These are phyloP conservation scores for Proteles cristata DNA, from an alignment of 2,113 vertebrate genomes.

Conservation along the genomic window DNA sequence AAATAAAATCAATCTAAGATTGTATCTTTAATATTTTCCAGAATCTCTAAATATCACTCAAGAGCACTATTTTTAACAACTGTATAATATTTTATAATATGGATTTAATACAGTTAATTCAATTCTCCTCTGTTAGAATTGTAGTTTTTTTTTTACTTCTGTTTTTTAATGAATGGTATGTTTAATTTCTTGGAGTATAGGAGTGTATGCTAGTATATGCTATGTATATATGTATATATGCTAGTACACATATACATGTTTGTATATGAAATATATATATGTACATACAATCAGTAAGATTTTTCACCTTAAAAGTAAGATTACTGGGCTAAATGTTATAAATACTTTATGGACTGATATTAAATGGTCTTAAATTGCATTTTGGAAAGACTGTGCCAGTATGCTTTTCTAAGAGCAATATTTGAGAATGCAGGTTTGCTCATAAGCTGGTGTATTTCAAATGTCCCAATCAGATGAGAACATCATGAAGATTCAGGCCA, in stretches of 20 bases:
- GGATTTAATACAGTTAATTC: not conserved
- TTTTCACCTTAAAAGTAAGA: not conserved
- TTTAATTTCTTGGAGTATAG: not conserved
- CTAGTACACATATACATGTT: too few relatives aligned
- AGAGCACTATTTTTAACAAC: too few relatives aligned
- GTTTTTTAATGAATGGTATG: not conserved
- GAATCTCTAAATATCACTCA: too few relatives aligned
- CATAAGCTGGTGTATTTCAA: not conserved
- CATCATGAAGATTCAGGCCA: not conserved
- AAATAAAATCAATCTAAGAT: too few relatives aligned
- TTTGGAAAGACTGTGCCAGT: not conserved
- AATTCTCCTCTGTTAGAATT: not conserved
- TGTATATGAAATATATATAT: not conserved
- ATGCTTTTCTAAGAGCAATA: not conserved
- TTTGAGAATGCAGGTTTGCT: not conserved
- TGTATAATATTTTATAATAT: not conserved
- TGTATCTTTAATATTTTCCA: too few relatives aligned
- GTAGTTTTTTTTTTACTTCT: not conserved
- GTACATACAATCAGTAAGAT: not conserved
- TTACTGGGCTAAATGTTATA: not conserved
- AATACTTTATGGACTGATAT: not conserved
- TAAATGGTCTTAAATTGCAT: not conserved
- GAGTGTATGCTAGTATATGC: too few relatives aligned
- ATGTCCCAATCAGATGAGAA: not conserved
- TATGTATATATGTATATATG: too few relatives aligned